Conservation (phyloP, 2,113 vertebrate genomes). For the Hippocampus comes region DNA sequence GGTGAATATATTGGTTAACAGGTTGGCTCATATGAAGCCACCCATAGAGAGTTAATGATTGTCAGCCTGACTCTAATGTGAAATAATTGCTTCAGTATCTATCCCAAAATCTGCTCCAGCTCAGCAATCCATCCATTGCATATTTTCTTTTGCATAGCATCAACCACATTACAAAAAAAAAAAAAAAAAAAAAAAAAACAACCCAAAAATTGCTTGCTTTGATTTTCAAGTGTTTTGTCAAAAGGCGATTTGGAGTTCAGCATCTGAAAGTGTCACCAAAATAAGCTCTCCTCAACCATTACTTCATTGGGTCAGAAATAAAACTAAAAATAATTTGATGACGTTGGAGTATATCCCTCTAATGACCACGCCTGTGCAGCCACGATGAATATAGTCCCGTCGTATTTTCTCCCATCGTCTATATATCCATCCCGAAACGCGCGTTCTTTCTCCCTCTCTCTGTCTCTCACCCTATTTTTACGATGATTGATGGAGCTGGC, state of each 20-base stretch:
- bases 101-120: too few relatives aligned
- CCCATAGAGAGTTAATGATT: too few relatives aligned
- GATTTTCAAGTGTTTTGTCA: not conserved
- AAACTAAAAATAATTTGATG: conserved; percentile 8
- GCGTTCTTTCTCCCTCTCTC: conserved; percentile 6
- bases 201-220: too few relatives aligned
- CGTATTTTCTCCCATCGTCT: not conserved
- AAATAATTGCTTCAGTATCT: too few relatives aligned
- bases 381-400: conserved; percentile 22
- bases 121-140: too few relatives aligned
- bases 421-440: conserved; percentile 5
- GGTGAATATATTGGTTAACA: too few relatives aligned
- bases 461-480: conserved; percentile 11
- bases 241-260: not conserved
- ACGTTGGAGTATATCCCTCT: conserved; percentile 10
- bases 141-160: not conserved
- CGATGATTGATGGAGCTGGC: conserved; percentile 46
- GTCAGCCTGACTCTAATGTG: too few relatives aligned
- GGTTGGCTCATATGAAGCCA: too few relatives aligned
- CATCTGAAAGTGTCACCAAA: not conserved
- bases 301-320: not conserved
- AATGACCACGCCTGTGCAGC: conserved; percentile 14
- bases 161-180: not conserved
- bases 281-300: not conserved
- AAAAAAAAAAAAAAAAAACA: too few relatives aligned